Conservation (phyloP, 1,140 invertebrate genomes). For the Reticulitermes speratus region DNA sequence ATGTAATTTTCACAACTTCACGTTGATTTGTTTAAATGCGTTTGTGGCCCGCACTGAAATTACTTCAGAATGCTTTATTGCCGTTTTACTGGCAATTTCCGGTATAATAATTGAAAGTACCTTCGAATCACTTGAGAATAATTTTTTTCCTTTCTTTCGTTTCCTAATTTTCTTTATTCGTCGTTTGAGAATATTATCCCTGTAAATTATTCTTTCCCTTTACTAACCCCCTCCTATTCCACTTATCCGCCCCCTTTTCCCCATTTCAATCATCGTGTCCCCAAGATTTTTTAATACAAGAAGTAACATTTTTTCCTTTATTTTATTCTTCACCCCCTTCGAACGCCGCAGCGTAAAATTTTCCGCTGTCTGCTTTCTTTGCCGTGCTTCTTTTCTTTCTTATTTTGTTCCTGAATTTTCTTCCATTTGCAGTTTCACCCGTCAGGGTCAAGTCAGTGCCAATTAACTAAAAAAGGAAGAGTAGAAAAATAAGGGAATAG, state of each 20-base stretch:
- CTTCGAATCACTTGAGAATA: not conserved
- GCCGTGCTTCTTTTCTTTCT: not conserved
- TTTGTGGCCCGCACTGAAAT: not conserved
- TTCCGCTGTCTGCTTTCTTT: constrained; percentile 26
- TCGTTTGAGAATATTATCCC: constrained; percentile 13
- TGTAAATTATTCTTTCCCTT: constrained; percentile 24
- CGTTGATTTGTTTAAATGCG: not conserved
- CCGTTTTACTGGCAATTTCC: not conserved
- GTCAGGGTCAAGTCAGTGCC: constrained; percentile 30
- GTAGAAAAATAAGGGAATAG: not conserved
- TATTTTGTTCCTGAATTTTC: constrained; percentile 2
- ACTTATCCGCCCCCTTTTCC: not conserved
- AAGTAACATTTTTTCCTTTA: constrained; percentile 22
- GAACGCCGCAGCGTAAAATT: constrained; percentile 22
- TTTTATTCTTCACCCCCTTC: constrained; percentile 21
- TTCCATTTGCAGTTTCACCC: constrained; percentile 27
- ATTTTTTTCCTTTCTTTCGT: not conserved
- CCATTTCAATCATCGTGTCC: constrained; percentile 28
- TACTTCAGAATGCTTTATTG: not conserved
- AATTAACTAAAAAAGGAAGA: constrained; percentile 29
- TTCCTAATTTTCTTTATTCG: not conserved
- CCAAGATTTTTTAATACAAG: constrained; percentile 21
- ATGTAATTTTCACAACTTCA: not conserved
- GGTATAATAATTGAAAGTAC: constrained; percentile 2
- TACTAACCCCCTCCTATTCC: not conserved